phyloP scores from a whole-genome alignment of 1,140 invertebrate species.

The Heterodera schachtii region DNA sequence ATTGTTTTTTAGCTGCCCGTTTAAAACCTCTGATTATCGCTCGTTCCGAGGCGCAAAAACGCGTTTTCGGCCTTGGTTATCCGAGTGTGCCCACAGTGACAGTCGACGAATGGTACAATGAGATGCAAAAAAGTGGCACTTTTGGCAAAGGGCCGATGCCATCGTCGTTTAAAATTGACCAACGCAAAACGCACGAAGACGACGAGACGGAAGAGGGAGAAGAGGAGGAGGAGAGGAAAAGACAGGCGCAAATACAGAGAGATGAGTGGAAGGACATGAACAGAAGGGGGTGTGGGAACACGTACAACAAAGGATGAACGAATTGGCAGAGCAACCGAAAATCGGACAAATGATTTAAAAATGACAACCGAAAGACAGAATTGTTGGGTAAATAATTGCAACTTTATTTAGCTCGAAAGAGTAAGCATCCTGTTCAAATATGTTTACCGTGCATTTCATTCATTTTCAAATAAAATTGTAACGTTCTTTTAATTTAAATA shows the following conservation, averaged over 20 bases:
- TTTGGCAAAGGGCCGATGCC: slow-evolving; percentile 61
- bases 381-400: no score
- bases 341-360: no score
- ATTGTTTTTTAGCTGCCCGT: slow-evolving; percentile 20
- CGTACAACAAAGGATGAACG: slow-evolving; percentile 76
- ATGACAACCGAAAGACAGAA: no score
- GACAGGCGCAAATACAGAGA: slow-evolving; percentile 79
- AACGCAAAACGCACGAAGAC: slow-evolving; percentile 57
- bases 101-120: slow-evolving; percentile 91
- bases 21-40: slow-evolving; percentile 82
- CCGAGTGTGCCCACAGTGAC: slow-evolving; percentile 86
- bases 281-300: slow-evolving; percentile 83
- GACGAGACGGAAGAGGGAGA: slow-evolving; percentile 67
- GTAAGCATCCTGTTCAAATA: no score
- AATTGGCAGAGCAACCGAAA: no score
- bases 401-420: no score
- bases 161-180: slow-evolving; percentile 11
- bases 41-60: slow-evolving; percentile 82
- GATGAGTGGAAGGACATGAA: slow-evolving; percentile 91
- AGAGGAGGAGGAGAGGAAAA: slow-evolving; percentile 73
- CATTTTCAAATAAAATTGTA: no score
- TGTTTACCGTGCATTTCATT: no score
- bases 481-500: no score
- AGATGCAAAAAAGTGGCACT: slow-evolving; percentile 80
- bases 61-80: slow-evolving; percentile 90